These are phyloP conservation scores for Cecidostiba fungosa DNA, from an alignment of 2,888 invertebrate genomes.

Conservation along the genomic window DNA sequence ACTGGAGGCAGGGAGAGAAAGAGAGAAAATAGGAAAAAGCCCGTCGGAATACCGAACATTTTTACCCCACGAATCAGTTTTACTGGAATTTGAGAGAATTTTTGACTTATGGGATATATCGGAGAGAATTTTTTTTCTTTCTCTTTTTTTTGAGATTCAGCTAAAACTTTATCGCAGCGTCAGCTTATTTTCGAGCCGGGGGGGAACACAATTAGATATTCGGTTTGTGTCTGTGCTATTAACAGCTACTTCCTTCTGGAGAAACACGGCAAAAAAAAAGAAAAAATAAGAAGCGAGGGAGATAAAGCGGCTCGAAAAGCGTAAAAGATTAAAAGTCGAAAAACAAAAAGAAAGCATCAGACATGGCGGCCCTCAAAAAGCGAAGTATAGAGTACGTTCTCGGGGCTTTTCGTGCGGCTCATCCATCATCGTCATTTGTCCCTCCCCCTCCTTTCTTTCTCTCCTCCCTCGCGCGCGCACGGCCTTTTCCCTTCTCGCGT, in stretches of 20 bases:
- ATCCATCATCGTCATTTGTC: constrained; percentile 79
- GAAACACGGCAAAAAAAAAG: neutral
- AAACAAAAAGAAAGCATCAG: constrained; percentile 41
- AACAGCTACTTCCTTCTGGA: neutral
- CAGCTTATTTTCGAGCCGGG: neutral
- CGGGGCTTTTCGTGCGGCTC: constrained; percentile 77
- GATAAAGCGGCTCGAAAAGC: constrained; percentile 30
- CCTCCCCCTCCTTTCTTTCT: constrained; percentile 51
- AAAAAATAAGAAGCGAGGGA: constrained; percentile 1
- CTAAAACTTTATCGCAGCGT: neutral
- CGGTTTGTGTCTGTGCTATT: neutral
- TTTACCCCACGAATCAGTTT: constrained; percentile 28
- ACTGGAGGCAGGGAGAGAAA: neutral
- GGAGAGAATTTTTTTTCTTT: too few relatives aligned
- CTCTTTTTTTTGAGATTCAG: neutral
- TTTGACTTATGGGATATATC: neutral
- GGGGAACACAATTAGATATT: neutral
- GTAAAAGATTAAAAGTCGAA: constrained; percentile 38
- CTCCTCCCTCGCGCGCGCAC: constrained; percentile 29
- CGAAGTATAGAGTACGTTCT: constrained; percentile 67
- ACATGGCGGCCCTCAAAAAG: constrained; percentile 65
- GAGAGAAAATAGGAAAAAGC: neutral
- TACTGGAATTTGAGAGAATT: constrained; percentile 5
- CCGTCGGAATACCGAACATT: constrained; percentile 2
- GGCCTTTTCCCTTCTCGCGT: constrained; percentile 48